Conservation (phyloP, 2,113 vertebrate genomes). For the Neotoma lepida region DNA sequence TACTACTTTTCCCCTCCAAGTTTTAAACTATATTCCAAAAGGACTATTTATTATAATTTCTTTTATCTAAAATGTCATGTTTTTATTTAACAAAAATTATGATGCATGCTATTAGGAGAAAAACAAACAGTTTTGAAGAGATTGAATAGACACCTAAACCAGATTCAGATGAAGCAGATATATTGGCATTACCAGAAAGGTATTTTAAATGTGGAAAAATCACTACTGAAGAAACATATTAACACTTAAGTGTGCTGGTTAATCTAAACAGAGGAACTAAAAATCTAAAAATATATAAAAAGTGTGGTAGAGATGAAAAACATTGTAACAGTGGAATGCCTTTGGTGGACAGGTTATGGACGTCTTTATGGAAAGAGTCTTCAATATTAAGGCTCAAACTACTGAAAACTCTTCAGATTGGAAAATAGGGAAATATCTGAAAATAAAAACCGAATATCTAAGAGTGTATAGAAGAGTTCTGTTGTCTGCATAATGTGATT, state of each 20-base stretch:
- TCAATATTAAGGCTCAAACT: neutral
- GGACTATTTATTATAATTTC: neutral
- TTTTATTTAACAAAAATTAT: neutral
- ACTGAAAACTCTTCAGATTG: neutral
- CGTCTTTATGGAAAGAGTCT: neutral
- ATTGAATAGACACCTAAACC: neutral
- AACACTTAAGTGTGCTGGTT: neutral
- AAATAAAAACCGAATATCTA: neutral
- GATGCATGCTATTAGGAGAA: neutral
- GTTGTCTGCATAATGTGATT: neutral
- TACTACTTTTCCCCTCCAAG: neutral
- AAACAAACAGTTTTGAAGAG: neutral
- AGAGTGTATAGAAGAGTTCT: neutral
- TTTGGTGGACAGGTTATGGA: neutral
- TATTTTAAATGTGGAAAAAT: neutral
- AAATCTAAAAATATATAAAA: neutral
- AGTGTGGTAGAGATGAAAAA: neutral
- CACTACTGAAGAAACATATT: neutral
- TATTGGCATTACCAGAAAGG: neutral
- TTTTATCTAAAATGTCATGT: neutral
- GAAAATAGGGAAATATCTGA: neutral
- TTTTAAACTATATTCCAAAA: neutral
- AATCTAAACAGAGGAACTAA: neutral
- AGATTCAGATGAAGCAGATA: neutral
- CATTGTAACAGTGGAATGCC: neutral